Conservation (phyloP, 2,797 vertebrate species). For the Chloroceryle inda region DNA sequence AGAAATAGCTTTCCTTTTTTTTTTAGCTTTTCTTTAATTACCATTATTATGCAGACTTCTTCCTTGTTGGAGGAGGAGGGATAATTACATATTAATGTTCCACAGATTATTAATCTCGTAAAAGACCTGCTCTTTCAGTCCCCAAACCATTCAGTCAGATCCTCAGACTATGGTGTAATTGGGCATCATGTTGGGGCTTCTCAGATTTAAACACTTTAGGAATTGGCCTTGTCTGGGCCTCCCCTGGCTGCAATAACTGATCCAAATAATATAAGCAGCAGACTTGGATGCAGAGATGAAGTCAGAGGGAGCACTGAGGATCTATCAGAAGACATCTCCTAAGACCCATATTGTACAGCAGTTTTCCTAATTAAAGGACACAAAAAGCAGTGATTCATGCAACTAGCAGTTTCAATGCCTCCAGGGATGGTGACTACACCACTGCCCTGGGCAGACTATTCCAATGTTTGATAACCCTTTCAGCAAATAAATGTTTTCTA, state of each 20-base stretch:
- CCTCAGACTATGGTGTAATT: neutral
- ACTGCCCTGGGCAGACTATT: too few relatives aligned
- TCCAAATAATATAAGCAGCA: neutral
- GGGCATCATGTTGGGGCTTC: neutral
- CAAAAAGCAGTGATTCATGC: constrained; percentile 22
- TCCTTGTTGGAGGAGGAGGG: neutral
- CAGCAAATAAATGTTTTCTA: too few relatives aligned
- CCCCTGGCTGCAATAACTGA: neutral
- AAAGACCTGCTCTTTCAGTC: constrained; percentile 14
- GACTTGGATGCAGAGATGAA: neutral
- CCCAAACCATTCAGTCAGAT: neutral
- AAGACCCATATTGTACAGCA: neutral
- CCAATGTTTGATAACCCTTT: too few relatives aligned
- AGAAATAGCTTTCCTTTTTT: neutral
- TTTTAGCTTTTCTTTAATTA: constrained; percentile 17
- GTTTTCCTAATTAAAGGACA: constrained; percentile 33
- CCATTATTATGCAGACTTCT: neutral
- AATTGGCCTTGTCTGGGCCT: neutral
- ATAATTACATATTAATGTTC: constrained; percentile 41
- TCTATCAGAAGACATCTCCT: neutral
- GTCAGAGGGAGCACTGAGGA: neutral
- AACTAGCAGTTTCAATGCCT: neutral
- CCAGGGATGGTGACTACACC: too few relatives aligned
- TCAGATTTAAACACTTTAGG: neutral
- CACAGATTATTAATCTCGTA: neutral